phyloP scores from a whole-genome alignment of 2,888 invertebrate genomes.

The Mythimna lalbum region DNA sequence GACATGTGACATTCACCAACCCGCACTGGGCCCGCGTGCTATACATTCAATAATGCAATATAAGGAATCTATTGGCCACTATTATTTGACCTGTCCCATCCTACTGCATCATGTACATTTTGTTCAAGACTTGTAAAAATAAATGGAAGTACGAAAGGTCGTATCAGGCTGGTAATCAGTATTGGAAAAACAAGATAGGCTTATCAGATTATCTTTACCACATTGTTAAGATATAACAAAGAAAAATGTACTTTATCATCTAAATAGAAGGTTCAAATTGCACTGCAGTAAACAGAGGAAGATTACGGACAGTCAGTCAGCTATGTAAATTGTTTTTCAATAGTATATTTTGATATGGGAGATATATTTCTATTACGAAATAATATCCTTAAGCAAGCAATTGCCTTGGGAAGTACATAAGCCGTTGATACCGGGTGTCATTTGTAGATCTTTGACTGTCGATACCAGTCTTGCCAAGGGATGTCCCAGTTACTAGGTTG shows the following conservation, averaged over 20 bases:
- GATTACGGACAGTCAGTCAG: slow-evolving; percentile 37
- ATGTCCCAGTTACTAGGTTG: too few relatives aligned
- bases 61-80: slow-evolving; percentile 5
- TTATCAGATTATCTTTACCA: slow-evolving; percentile 63
- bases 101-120: not conserved
- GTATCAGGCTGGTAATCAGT: slow-evolving; percentile 34
- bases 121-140: not conserved
- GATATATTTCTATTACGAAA: slow-evolving; percentile 3
- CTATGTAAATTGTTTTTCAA: slow-evolving; percentile 39
- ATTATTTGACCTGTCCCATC: not conserved
- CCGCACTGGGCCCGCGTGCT: too few relatives aligned
- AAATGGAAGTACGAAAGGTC: slow-evolving; percentile 12
- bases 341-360: slow-evolving; percentile 17
- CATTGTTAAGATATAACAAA: not conserved
- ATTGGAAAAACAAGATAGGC: slow-evolving; percentile 56
- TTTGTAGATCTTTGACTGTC: too few relatives aligned
- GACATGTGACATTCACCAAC: too few relatives aligned
- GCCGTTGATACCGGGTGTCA: too few relatives aligned
- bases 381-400: too few relatives aligned
- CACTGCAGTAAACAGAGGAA: slow-evolving; percentile 11
- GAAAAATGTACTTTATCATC: slow-evolving; percentile 3
- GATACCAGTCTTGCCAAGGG: too few relatives aligned
- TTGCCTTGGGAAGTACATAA: too few relatives aligned
- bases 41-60: not conserved
- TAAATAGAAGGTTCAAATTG: slow-evolving; percentile 24